A percentile compares a stretch with the other conserved stretches of the same genome.
These are phyloP conservation scores for human (Homo sapiens) DNA, from an alignment of 2,113 vertebrate species.

Conservation along the genomic window DNA sequence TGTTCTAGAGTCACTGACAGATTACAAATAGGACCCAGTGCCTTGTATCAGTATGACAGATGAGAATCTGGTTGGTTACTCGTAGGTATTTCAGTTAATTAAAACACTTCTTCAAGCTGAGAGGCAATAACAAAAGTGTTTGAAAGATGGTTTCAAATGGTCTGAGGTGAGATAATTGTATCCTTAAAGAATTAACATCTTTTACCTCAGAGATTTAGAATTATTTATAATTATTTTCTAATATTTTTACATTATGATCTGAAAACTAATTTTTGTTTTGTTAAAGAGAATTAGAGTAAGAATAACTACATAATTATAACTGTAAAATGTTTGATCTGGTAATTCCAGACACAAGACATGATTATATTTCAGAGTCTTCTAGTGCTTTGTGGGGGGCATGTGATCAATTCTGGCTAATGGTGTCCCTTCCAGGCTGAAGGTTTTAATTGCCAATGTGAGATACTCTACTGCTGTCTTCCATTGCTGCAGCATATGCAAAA, in stretches of 20 bases:
- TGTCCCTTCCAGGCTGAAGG: not conserved
- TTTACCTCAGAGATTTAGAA: not conserved
- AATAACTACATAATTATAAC: not conserved
- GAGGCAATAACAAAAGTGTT: conserved; percentile 2
- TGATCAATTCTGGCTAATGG: not conserved
- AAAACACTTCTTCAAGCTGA: conserved; percentile 46
- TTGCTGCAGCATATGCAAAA: not conserved
- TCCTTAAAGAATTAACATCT: not conserved
- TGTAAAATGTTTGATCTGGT: not conserved
- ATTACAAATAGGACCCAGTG: not conserved
- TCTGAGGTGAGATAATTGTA: conserved; percentile 39
- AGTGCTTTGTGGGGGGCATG: not conserved
- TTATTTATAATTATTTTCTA: conserved; percentile 38
- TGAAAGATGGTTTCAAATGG: conserved; percentile 2
- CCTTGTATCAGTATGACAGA: not conserved
- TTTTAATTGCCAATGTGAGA: not conserved
- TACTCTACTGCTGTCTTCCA: not conserved
- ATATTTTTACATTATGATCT: conserved; percentile 4
- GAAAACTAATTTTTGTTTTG: not conserved
- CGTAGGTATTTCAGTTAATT: conserved; percentile 30
- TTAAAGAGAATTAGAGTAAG: not conserved
- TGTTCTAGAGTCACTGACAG: not conserved
- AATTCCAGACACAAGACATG: not conserved
- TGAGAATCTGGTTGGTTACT: not conserved
- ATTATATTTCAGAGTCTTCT: not conserved